phyloP scores from a whole-genome alignment of 2,888 invertebrate species.

The Calephelis perditalis region DNA sequence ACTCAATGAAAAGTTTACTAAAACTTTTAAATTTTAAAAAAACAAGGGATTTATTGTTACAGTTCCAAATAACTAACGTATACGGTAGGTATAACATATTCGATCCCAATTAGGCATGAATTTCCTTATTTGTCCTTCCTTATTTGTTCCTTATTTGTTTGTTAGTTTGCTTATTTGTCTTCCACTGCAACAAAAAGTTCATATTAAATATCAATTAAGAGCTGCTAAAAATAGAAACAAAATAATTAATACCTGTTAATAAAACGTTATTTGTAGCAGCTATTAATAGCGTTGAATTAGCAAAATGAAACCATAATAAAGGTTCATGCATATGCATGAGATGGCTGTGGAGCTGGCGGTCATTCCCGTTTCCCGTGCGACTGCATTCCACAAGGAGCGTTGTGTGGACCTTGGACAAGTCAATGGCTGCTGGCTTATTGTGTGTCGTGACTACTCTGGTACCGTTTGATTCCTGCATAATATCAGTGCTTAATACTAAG shows the following conservation, averaged over 20 bases:
- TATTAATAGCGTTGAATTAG: background rate
- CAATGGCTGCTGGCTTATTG: background rate
- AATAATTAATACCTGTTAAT: background rate
- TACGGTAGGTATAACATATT: too few relatives aligned
- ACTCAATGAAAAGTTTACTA: too few relatives aligned
- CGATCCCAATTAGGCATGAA: too few relatives aligned
- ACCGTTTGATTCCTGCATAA: background rate
- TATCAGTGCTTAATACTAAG: too few relatives aligned
- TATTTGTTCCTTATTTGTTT: too few relatives aligned
- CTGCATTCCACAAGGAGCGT: conserved; percentile 4
- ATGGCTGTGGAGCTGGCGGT: background rate
- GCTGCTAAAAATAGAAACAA: background rate
- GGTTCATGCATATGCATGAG: background rate
- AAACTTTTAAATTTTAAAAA: too few relatives aligned
- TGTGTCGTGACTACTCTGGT: background rate
- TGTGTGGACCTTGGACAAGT: background rate
- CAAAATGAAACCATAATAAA: background rate
- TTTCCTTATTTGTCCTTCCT: too few relatives aligned
- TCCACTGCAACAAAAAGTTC: too few relatives aligned
- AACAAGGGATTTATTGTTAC: too few relatives aligned
- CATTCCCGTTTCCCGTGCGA: conserved; percentile 7
- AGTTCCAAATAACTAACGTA: too few relatives aligned
- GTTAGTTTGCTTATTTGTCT: too few relatives aligned
- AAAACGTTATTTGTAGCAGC: background rate
- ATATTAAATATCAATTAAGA: background rate